These are phyloP conservation scores for Drosophila affinis DNA, from an alignment of 2,888 invertebrate species.

Conservation along the genomic window DNA sequence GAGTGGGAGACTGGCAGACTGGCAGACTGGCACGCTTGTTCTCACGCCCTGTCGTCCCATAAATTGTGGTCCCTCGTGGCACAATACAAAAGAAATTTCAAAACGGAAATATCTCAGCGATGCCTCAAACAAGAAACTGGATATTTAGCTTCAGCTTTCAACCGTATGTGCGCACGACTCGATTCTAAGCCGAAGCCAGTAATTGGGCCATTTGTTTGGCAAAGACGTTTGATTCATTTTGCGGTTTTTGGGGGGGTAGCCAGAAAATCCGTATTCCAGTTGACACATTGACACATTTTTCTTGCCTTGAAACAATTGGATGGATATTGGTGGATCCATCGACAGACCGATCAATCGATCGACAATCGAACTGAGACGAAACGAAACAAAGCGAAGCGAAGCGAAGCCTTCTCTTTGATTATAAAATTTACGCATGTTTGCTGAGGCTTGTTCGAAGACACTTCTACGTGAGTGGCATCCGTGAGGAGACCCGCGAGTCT, in stretches of 20 bases:
- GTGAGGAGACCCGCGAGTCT: conserved; percentile 7
- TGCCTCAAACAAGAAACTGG: conserved; percentile 27
- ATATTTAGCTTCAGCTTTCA: conserved; percentile 5
- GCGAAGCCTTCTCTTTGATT: conserved; percentile 65
- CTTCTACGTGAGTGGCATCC: conserved; percentile 51
- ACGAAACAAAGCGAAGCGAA: conserved; percentile 42
- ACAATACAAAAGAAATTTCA: conserved; percentile 30
- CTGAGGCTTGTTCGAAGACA: conserved; percentile 43
- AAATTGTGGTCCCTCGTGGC: conserved; percentile 6
- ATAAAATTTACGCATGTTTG: conserved; percentile 78
- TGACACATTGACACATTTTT: conserved; percentile 78
- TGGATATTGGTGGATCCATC: conserved; percentile 7
- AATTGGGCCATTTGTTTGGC: conserved; percentile 57
- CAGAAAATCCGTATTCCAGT: conserved; percentile 48
- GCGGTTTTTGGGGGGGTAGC: conserved; percentile 45
- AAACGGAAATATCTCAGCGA: conserved; percentile 50
- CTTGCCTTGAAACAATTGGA: conserved; percentile 41
- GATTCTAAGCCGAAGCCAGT: conserved; percentile 43
- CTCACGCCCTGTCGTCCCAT: conserved; percentile 41
- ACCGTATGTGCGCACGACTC: conserved; percentile 12
- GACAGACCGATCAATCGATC: conserved; percentile 43
- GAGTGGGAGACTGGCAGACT: too few species aligned
- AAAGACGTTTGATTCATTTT: conserved; percentile 38
- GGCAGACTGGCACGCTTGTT: conserved; percentile 19
- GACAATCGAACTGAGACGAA: conserved; percentile 36